Conservation (phyloP, 2,113 vertebrate species). For the Dicaeum eximium region DNA sequence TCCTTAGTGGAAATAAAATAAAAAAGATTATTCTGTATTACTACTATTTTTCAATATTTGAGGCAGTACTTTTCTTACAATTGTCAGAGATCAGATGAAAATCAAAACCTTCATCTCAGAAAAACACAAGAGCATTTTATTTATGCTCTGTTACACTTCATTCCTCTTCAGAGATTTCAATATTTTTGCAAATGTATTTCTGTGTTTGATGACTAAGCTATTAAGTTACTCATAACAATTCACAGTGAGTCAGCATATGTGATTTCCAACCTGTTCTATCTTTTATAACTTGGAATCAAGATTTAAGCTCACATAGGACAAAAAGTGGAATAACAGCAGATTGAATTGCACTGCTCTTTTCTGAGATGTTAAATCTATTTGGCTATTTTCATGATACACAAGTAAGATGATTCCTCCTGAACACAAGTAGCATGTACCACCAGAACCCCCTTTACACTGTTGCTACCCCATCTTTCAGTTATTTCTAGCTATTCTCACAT, state of each 20-base stretch:
- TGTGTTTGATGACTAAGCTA: conserved; percentile 28
- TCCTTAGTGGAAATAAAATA: background rate
- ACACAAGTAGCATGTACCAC: background rate
- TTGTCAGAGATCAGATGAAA: background rate
- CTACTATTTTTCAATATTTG: background rate
- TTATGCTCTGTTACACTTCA: conserved; percentile 4
- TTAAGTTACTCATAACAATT: conserved; percentile 38
- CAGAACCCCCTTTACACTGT: background rate
- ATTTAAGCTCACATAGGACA: background rate
- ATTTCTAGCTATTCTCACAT: background rate
- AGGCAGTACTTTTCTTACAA: background rate
- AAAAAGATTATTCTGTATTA: background rate
- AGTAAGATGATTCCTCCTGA: background rate
- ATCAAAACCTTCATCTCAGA: background rate
- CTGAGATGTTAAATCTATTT: background rate
- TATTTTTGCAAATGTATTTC: conserved; percentile 26
- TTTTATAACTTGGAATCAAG: background rate
- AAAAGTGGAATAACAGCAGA: background rate
- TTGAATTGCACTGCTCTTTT: background rate
- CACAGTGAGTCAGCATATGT: conserved; percentile 31
- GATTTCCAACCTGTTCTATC: conserved; percentile 20
- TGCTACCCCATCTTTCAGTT: background rate
- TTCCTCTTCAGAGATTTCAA: conserved; percentile 25
- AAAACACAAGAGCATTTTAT: conserved; percentile 9
- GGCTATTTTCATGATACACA: background rate